Percentiles rank a stretch among this genome's conserved stretches.
Evolutionary conservation across 2,888 invertebrate genomes (phyloP).

Genomic region (Trachelus tabidus): DNA sequence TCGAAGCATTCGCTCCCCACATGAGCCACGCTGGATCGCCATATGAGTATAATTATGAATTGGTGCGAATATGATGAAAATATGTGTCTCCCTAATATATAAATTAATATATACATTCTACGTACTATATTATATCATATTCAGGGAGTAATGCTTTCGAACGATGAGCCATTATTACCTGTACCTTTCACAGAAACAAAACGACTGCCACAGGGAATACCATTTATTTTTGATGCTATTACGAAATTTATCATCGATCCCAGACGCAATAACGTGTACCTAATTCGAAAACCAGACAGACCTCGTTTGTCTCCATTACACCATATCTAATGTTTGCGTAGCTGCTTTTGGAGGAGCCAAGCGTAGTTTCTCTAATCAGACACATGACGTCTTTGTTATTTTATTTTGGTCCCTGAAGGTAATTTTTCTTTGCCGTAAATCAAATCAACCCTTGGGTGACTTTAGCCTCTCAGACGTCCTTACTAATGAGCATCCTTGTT

Average conservation of each 20-base stretch:
- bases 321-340: not conserved
- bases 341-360: not conserved
- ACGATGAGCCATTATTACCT: too few species aligned
- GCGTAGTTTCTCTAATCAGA: not conserved
- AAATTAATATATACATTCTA: too few species aligned
- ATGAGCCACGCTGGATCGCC: not conserved
- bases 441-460: not conserved
- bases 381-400: not conserved
- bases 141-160: too few species aligned
- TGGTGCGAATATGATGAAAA: not conserved
- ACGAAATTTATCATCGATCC: not conserved
- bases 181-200: too few species aligned
- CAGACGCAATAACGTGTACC: not conserved
- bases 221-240: not conserved
- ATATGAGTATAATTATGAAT: not conserved
- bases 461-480: not conserved
- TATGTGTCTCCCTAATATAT: not conserved
- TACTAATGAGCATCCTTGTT: not conserved
- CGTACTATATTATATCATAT: too few species aligned
- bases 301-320: not conserved
- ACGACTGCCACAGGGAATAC: too few species aligned
- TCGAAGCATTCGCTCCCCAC: conserved; percentile 22
- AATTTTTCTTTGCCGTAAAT: not conserved
- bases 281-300: not conserved
- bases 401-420: not conserved